These are phyloP conservation scores for Scolopax rusticola DNA, from an alignment of 2,797 vertebrate species.

Conservation along the genomic window DNA sequence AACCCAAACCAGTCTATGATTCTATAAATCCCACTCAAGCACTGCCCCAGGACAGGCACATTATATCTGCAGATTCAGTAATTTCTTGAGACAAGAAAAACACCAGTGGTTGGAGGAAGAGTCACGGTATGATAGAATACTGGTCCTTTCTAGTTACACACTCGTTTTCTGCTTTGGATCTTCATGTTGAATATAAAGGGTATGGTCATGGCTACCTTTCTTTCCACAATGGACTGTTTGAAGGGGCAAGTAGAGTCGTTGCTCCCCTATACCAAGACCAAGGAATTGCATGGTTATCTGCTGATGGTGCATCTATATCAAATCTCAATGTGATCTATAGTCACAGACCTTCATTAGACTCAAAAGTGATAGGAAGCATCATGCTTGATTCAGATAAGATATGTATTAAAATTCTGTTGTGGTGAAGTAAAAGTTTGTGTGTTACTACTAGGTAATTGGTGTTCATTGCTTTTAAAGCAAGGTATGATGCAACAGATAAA, in stretches of 20 bases:
- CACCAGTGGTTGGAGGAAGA: accelerated
- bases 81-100: not conserved
- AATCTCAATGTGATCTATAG: not conserved
- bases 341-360: not conserved
- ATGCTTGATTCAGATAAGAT: not conserved
- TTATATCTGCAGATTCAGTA: not conserved
- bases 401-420: not conserved
- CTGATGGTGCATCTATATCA: not conserved
- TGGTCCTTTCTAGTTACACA: not conserved
- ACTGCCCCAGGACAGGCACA: not conserved
- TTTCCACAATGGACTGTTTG: not conserved
- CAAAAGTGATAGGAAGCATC: not conserved
- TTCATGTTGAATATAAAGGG: not conserved
- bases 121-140: too few relatives aligned
- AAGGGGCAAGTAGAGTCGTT: not conserved
- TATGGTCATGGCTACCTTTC: not conserved
- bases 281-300: not conserved
- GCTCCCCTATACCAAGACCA: not conserved
- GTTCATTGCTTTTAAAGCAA: not conserved
- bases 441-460: not conserved
- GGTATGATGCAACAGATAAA: not conserved
- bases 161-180: not conserved
- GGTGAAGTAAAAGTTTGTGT: not conserved
- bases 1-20: not conserved
- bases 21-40: not conserved